Base-by-base conservation (phyloP, 37 sponge, comb jelly and placozoan species). In the Spongia lamella region DNA sequence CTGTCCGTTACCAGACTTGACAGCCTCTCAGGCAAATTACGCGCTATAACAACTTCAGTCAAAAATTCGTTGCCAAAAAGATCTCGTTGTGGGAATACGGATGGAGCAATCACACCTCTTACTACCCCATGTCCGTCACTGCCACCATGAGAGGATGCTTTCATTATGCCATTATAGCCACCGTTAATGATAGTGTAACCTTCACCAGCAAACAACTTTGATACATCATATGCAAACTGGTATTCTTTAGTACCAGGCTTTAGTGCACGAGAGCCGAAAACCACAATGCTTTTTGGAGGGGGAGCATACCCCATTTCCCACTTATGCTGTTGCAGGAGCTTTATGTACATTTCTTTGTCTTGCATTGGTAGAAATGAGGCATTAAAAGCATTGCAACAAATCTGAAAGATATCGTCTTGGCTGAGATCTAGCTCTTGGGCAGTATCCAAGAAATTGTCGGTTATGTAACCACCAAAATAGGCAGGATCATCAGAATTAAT, bases 401-500 rank as follows among this genome's bases (percentile, higher is more conserved):
- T 72, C 43, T 73, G 49, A 56, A 51, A 73, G 22, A 90, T 56
- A 29, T 90, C 91, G 38, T 73, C 74, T 38, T 72, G 73, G 0
- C 63, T 72, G 53, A 90, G 29, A 0, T 54, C 59, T 0, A 27
- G 16, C 0, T 77, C 86, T 0, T 25, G 0, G 25, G 53, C 86
- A 1, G 76, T 56, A 2, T 15, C 2, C 3, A 85, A n/a, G 54
- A 85, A 85, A 56, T 90, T 90, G 38, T 77, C 83, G 38, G 68
- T 81, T 39, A 85, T 85, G 54, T 90, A 85, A n/a, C 91, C 86
- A 22, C 91, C 86, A 85, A 85, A 85, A 52, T 85, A 90, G 39
- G 91, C 91, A 1, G 91, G 91, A 56, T 90, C 86, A 78, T 90
- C 91, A 16, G 91, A 85, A 47, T 85, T 85, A 37, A 90, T 65